Conservation (phyloP, 2,797 vertebrate genomes). For the Crypturellus tataupa region DNA sequence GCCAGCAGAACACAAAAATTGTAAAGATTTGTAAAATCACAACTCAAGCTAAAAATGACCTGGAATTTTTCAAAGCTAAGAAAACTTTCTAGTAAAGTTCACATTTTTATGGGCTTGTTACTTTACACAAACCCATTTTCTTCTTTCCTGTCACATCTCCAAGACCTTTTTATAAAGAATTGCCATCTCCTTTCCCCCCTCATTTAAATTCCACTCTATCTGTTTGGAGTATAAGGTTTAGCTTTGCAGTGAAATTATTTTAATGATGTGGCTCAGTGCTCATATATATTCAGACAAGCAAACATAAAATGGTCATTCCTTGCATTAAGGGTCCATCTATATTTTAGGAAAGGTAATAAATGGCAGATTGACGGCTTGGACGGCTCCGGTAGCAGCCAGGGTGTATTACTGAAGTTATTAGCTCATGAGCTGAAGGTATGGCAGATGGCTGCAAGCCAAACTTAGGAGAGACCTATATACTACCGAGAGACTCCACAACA, state of each 20-base stretch:
- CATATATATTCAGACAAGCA: slow-evolving; percentile 71
- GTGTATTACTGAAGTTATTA: slow-evolving; percentile 48
- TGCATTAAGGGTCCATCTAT: slow-evolving; percentile 59
- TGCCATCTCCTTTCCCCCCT: not conserved
- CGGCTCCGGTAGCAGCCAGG: slow-evolving; percentile 9
- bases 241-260: slow-evolving; percentile 68
- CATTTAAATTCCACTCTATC: slow-evolving; percentile 64
- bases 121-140: slow-evolving; percentile 45
- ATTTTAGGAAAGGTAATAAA: slow-evolving; percentile 64
- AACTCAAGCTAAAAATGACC: slow-evolving; percentile 3
- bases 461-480: not conserved
- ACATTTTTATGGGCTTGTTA: slow-evolving; percentile 35
- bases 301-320: slow-evolving; percentile 73
- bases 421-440: slow-evolving; percentile 4
- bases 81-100: not conserved
- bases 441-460: slow-evolving; percentile 17
- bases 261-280: slow-evolving; percentile 65
- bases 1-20: not conserved
- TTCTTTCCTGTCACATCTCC: slow-evolving; percentile 43
- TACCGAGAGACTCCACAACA: not conserved
- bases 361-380: slow-evolving; percentile 55
- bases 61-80: slow-evolving; percentile 1
- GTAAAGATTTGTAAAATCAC: not conserved
- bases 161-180: slow-evolving; percentile 28
- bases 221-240: slow-evolving; percentile 66